phyloP scores from a whole-genome alignment of 2,797 vertebrate species.

The Ceryle rudis region DNA sequence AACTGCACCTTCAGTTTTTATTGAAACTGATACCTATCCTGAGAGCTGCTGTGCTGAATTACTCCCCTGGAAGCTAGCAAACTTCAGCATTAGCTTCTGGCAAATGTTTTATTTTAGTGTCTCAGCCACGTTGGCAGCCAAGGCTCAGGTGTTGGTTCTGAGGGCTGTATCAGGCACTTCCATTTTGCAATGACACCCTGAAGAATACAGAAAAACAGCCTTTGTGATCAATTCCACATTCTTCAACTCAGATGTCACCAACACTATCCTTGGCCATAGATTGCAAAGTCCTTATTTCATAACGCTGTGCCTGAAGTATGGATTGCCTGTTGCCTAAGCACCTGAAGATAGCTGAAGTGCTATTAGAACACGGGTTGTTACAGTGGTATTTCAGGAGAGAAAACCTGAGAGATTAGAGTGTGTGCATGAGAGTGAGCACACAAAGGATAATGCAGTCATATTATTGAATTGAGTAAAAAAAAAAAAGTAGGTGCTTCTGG shows the following conservation, averaged over 20 bases:
- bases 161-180: background rate
- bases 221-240: background rate
- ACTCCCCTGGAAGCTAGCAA: background rate
- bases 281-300: background rate
- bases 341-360: background rate
- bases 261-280: fast-evolving
- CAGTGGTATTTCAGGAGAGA: background rate
- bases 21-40: background rate
- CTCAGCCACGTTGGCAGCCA: background rate
- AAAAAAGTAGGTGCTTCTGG: background rate
- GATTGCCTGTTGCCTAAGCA: background rate
- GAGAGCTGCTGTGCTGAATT: background rate
- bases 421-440: fast-evolving
- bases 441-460: background rate
- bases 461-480: background rate
- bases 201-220: background rate
- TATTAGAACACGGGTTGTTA: background rate
- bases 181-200: background rate
- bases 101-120: background rate
- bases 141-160: background rate
- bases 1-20: background rate
- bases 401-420: background rate
- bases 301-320: background rate
- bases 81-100: background rate
- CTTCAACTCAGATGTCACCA: background rate